Evolutionary conservation across 2,888 invertebrate species (phyloP), one percentile per base, ranked within the genome.

Genomic region (Apotomis betuletana): DNA sequence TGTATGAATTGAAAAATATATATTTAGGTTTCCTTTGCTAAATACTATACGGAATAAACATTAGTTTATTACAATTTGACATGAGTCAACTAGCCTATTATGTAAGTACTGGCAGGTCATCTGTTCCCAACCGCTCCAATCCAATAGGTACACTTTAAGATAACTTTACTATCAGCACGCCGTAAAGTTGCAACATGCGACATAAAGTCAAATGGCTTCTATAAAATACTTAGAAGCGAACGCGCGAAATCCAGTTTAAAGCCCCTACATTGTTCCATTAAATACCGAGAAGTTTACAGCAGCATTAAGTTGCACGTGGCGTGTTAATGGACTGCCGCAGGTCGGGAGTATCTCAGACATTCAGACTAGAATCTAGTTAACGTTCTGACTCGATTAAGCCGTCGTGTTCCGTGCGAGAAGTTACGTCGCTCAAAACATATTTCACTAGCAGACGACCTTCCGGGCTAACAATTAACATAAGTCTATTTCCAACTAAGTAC

Each of bases 181-280:
- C 12, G 27, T 12, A 62, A 61, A 55, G 49, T 55, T 54, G 55
- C 61, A 58, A 49, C 58, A 71, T 67, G 13, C 41, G 13, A 54
- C 52, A 49, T 60, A 65, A 60, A 73, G 27, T 70, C 64, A 55
- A 64, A 73, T 65, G 60, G 57, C 60, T 36, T 10, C 64, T 61
- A 69, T 69, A 73, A 61, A 73, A 69, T 60, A 69, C 69, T 59
- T 67, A 65, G 62, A 46, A 44, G 51, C 13, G 63, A 60, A 49
- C 38, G 71, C 67, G 62, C 15, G 51, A 58, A 27, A 67, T 67
- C 67, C 44, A 67, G 71, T 62, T 63, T 51, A 67, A 57, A 59
- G 60, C 60, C 15, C 57, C 58, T 60, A 72, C 71, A 72, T 72
- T 72, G 71, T 72, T 67, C 46, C 55, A 65, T 70, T 65, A 55